These are phyloP conservation scores for Coremacera marginata DNA, from an alignment of 2,888 invertebrate genomes.

Conservation along the genomic window DNA sequence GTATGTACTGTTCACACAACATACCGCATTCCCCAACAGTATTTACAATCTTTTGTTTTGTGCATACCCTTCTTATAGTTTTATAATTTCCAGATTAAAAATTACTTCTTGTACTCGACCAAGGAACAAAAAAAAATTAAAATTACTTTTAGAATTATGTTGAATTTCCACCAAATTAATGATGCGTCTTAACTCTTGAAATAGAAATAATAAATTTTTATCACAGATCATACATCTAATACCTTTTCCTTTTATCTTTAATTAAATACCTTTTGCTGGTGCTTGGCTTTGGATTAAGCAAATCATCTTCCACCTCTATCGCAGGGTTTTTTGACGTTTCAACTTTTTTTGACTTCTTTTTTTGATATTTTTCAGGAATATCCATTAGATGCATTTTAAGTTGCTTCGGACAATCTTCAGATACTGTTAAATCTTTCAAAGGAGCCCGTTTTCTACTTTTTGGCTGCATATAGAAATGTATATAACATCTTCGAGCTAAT, in stretches of 20 bases:
- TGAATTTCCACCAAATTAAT: too few species aligned
- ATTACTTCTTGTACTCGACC: too few species aligned
- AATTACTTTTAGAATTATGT: too few species aligned
- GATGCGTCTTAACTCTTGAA: too few species aligned
- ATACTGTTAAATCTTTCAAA: background rate
- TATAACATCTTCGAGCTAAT: constrained; percentile 1
- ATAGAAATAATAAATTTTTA: background rate
- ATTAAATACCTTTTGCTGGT: constrained; percentile 9
- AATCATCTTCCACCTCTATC: background rate
- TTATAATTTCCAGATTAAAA: too few species aligned
- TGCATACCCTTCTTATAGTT: too few species aligned
- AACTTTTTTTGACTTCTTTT: background rate
- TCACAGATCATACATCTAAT: too few species aligned
- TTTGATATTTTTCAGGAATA: constrained; percentile 9
- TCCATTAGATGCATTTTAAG: background rate
- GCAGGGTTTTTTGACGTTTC: background rate
- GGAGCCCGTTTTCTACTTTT: constrained; percentile 6
- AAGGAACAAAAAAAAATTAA: too few species aligned
- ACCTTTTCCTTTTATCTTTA: too few species aligned
- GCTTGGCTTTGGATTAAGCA: background rate
- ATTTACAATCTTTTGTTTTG: too few species aligned
- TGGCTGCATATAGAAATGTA: background rate
- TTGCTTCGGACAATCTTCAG: background rate
- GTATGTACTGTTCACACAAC: too few species aligned
- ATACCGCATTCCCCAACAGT: too few species aligned